These are phyloP conservation scores for Drosophila virilis DNA, from an alignment of 1,140 invertebrate species.

Conservation along the genomic window DNA sequence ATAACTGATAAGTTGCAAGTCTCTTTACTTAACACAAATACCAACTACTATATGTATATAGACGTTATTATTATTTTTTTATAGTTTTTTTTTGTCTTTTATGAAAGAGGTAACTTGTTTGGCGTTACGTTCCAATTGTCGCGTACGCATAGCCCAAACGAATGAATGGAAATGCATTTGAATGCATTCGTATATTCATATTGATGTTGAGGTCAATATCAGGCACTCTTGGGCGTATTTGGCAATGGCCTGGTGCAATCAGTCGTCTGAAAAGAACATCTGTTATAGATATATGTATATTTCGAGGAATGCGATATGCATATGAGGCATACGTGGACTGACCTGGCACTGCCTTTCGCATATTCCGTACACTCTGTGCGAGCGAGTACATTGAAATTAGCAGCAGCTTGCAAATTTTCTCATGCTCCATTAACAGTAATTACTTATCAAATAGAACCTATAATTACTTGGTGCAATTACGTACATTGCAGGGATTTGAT, in stretches of 20 bases:
- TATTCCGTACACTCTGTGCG: not conserved
- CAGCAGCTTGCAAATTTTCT: constrained; percentile 35
- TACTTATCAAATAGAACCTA: constrained; percentile 16
- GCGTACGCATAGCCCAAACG: constrained; percentile 31
- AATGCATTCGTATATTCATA: not conserved
- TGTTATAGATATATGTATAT: constrained; percentile 21
- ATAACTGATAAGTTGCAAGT: constrained; percentile 42
- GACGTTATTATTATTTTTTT: too few relatives aligned
- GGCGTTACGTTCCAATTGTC: constrained; percentile 41
- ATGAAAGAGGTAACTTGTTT: constrained; percentile 13
- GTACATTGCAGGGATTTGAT: not conserved
- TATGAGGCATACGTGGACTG: constrained; percentile 3
- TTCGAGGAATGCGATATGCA: constrained; percentile 29
- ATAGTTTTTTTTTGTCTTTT: not conserved
- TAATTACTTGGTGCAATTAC: constrained; percentile 4
- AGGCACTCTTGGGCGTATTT: constrained; percentile 6
- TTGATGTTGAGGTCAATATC: constrained; percentile 34
- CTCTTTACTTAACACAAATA: constrained; percentile 26
- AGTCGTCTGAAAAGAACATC: constrained; percentile 26
- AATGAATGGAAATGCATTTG: not conserved
- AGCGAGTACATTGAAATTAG: not conserved
- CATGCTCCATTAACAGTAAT: constrained; percentile 36
- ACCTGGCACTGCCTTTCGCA: not conserved
- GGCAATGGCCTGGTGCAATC: too few relatives aligned
- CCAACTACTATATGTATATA: not conserved